These are phyloP conservation scores for Maccullochella peelii DNA, from an alignment of 2,113 vertebrate species.

Conservation along the genomic window DNA sequence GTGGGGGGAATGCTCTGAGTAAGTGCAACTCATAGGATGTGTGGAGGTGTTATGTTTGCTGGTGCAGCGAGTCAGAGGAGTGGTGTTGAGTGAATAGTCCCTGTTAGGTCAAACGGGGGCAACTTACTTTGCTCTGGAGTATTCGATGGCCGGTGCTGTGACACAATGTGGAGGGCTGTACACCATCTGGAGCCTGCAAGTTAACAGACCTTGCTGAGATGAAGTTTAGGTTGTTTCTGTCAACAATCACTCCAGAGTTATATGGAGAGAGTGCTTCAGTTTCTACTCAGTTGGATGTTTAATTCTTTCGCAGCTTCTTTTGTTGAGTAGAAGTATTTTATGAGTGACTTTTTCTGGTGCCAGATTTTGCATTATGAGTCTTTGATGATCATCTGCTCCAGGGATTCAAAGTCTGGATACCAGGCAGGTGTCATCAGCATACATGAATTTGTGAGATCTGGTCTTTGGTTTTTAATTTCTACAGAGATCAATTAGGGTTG, in stretches of 20 bases:
- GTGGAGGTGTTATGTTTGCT: slow-evolving; percentile 28
- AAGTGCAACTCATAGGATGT: slow-evolving; percentile 1
- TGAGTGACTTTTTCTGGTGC: background rate
- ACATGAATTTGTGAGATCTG: background rate
- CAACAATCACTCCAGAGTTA: background rate
- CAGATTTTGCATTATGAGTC: background rate
- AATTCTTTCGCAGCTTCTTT: background rate
- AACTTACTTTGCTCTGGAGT: slow-evolving; percentile 5
- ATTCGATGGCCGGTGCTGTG: background rate
- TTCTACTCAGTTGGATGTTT: background rate
- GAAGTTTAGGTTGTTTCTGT: background rate
- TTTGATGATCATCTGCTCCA: background rate
- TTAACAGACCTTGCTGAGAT: background rate
- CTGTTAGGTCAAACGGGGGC: background rate
- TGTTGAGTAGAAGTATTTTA: background rate
- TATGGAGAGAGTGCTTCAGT: background rate
- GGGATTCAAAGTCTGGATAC: background rate
- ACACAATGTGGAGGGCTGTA: background rate
- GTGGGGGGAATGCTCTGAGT: slow-evolving; percentile 6
- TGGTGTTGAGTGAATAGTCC: slow-evolving; percentile 23
- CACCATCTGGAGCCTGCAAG: background rate
- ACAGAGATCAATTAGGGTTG: background rate
- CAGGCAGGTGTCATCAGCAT: slow-evolving; percentile 8
- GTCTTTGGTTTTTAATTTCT: background rate
- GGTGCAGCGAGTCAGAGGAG: slow-evolving; percentile 21